A percentile compares a stretch with the other conserved stretches of the same genome.
Conservation (phyloP, 1,140 invertebrate genomes). For the Venustaconcha ellipsiformis region DNA sequence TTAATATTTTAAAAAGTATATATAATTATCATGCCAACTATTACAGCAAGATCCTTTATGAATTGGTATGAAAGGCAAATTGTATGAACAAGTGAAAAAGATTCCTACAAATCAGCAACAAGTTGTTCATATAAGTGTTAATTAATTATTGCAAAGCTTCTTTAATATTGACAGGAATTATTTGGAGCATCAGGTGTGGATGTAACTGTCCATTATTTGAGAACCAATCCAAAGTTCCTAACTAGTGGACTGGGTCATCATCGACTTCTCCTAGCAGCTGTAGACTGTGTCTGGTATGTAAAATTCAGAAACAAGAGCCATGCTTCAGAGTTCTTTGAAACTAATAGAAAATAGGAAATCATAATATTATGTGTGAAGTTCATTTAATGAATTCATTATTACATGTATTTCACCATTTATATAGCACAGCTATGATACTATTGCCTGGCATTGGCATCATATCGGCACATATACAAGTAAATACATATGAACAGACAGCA, state of each 20-base stretch:
- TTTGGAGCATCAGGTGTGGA: conserved; percentile 67
- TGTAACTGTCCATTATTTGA: conserved; percentile 62
- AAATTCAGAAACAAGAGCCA: background rate
- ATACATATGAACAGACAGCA: too few relatives aligned
- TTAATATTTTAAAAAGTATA: too few relatives aligned
- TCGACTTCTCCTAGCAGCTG: conserved; percentile 62
- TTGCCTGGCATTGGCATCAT: too few relatives aligned
- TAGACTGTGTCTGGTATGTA: conserved; percentile 68
- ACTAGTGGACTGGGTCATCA: conserved; percentile 67
- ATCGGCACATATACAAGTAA: too few relatives aligned
- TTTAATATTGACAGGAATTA: conserved; percentile 56
- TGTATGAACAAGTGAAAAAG: background rate
- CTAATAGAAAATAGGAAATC: too few relatives aligned
- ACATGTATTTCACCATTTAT: too few relatives aligned
- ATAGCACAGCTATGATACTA: too few relatives aligned
- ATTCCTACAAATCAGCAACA: background rate
- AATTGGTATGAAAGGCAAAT: background rate
- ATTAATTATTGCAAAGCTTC: background rate
- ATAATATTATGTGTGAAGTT: too few relatives aligned
- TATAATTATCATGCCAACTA: too few relatives aligned
- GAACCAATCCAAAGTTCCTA: conserved; percentile 59
- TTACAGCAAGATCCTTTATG: background rate
- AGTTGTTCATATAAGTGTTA: too few relatives aligned
- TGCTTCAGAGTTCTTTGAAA: background rate
- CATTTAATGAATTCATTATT: too few relatives aligned